Conservation (phyloP, 1,140 invertebrate species). For the Cotesia typhae region DNA sequence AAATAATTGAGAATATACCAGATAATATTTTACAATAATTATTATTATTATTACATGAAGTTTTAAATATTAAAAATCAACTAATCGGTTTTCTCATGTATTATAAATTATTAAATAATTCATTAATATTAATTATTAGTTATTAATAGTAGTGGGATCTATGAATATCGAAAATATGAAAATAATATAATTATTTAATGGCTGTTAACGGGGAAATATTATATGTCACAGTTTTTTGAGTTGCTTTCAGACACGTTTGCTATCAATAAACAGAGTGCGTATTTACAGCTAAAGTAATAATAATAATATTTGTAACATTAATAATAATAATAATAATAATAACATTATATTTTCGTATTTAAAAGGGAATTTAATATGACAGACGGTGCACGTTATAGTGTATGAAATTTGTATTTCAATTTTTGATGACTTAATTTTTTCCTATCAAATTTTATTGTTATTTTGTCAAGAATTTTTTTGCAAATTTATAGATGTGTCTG, state of each 20-base stretch:
- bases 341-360: too few species aligned
- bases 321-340: too few species aligned
- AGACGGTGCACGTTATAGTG: conserved; percentile 25
- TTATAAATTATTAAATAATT: background rate
- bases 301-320: background rate
- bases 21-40: conserved; percentile 8
- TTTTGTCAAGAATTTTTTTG: background rate
- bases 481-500: background rate
- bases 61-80: background rate
- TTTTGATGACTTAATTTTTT: background rate
- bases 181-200: conserved; percentile 6
- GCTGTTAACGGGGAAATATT: background rate
- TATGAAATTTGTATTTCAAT: background rate
- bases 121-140: background rate
- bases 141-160: background rate
- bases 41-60: background rate
- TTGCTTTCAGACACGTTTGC: background rate
- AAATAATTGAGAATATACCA: conserved; percentile 1
- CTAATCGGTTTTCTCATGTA: background rate
- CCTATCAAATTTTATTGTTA: background rate
- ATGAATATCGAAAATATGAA: background rate
- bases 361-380: background rate
- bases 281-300: background rate
- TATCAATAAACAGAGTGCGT: background rate
- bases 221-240: background rate